Evolutionary conservation across 1,140 invertebrate genomes (phyloP).

Genomic region (Aleiodes sp.): DNA sequence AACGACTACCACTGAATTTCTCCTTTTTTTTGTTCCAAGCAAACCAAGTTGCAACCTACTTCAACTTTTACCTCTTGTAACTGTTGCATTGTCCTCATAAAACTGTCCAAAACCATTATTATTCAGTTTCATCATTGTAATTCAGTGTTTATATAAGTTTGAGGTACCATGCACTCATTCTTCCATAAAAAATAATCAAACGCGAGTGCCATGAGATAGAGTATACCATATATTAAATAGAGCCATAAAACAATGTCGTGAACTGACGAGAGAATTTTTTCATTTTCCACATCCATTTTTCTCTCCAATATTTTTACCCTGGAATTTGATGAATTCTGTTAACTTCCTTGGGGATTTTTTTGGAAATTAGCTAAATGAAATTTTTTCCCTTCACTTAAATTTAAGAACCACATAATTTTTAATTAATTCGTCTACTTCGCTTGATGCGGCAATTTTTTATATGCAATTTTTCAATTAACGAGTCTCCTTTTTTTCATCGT

Average conservation of each 20-base stretch:
- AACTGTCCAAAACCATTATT: neutral
- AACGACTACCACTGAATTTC: neutral
- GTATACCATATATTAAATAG: conserved; percentile 41
- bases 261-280: conserved; percentile 20
- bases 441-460: no score
- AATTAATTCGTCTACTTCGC: no score
- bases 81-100: conserved; percentile 13
- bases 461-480: no score
- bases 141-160: neutral
- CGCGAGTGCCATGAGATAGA: conserved; percentile 42
- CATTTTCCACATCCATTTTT: neutral
- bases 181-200: conserved; percentile 51
- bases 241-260: conserved; percentile 40
- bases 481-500: no score
- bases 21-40: neutral
- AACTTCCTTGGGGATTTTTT: neutral
- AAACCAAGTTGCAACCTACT: conserved; percentile 1
- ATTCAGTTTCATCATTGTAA: neutral
- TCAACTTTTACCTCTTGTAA: neutral
- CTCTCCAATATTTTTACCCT: neutral
- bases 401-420: no score
- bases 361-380: no score
- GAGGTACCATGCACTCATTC: conserved; percentile 33
- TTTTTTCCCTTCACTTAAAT: no score
- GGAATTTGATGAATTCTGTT: neutral